Evolutionary conservation across 2,888 invertebrate species (phyloP).

Genomic region (Watsonalla cultraria): DNA sequence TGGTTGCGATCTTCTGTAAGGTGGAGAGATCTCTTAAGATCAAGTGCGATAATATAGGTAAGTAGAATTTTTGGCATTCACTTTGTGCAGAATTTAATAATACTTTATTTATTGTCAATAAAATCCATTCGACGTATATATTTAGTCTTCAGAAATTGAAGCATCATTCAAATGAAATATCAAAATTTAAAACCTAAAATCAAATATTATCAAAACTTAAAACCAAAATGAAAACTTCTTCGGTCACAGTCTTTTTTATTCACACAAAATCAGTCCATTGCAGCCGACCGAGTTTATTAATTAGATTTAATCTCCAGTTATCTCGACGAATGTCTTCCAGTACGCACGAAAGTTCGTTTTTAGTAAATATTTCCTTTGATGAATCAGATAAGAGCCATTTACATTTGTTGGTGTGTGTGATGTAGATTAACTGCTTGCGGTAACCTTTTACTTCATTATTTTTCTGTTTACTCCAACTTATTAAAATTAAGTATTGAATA

Average conservation of each 20-base stretch:
- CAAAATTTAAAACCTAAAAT: too few relatives aligned
- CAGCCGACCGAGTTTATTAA: slow-evolving; percentile 55
- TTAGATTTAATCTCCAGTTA: slow-evolving; percentile 64
- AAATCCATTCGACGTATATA: too few relatives aligned
- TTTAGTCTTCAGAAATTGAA: too few relatives aligned
- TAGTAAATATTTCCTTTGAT: slow-evolving; percentile 70
- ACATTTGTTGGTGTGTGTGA: slow-evolving; percentile 42
- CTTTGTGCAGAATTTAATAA: too few relatives aligned
- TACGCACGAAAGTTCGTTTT: slow-evolving; percentile 54
- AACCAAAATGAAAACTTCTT: slow-evolving; percentile 5
- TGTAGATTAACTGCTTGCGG: slow-evolving; percentile 17
- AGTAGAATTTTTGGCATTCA: too few relatives aligned
- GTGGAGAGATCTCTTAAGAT: too few relatives aligned
- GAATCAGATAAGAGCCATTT: slow-evolving; percentile 53
- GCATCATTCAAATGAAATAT: too few relatives aligned
- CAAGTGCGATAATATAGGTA: too few relatives aligned
- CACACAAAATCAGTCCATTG: slow-evolving; percentile 39
- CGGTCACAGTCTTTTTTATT: slow-evolving; percentile 17
- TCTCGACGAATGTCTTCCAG: slow-evolving; percentile 48
- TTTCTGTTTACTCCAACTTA: neutral
- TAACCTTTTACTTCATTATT: slow-evolving; percentile 2
- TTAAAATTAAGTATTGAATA: neutral
- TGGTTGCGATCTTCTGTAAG: too few relatives aligned
- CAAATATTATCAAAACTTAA: neutral
- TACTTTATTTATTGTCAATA: too few relatives aligned